Evolutionary conservation across 2,113 vertebrate species (phyloP), one percentile per base, ranked within the genome.

Genomic region (Cynopterus brachyotis): DNA sequence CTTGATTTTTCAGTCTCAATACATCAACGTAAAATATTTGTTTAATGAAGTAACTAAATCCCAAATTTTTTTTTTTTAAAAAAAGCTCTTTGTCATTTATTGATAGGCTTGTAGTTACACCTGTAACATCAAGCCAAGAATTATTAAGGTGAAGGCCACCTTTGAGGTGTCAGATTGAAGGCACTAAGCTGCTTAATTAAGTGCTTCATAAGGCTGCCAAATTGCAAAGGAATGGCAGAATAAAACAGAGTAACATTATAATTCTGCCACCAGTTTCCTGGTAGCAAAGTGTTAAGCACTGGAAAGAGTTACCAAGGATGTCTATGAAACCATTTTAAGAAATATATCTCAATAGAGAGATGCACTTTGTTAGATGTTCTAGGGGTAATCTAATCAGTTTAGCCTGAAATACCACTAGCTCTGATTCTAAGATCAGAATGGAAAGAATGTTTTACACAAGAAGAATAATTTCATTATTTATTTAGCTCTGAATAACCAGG

Each of bases 201-300:
- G 95, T 86, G 92, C 50, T 79, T 83, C n/a, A 4, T 1, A 6
- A 64, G 28, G 57, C 72, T 75, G 72, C 89, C 92, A 93, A 87
- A 70, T 83, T 83, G 59, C 57, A 87, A 75, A 93, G 50, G 47
- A 59, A 40, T 67, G 9, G 32, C n/a, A 26, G 10, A 59, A 9
- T 40, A 1, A 67, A 78, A 22, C 0, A 9, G 15, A 91, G 17
- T 28, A 47, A 16, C 60, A 73, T 85, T 78, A 30, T 42, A 82
- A 53, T 82, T 78, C 81, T 89, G 24, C 55, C 69, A 57, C 24
- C 50, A 40, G 20, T 78, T 96, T 96, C 79, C 89, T 83, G 87
- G 94, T 93, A 95, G 30, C 69, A 60, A 70, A 82, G 45, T 89
- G 37, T 94, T 85, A 79, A 95, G 24, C 75, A 86, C 84, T 91